Evolutionary conservation across 1,140 invertebrate genomes (phyloP), one percentile per base, ranked within the genome.

Genomic region (Panagrolaimus sp.): DNA sequence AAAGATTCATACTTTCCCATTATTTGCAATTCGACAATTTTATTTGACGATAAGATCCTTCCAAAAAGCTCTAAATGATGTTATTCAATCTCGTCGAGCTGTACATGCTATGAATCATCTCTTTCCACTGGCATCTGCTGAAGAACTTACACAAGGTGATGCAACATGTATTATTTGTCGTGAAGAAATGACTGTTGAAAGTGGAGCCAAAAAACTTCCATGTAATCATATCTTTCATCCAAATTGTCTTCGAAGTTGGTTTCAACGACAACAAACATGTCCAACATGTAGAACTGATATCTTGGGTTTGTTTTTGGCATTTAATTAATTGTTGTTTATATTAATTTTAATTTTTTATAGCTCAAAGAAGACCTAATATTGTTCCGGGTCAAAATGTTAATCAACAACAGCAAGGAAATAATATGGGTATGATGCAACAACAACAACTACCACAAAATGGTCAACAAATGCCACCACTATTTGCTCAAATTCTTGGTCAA

Each of bases 191-290:
- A 72, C 75, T 64, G 75, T 69, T 16, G 74, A 72, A 14, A 68
- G 69, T 25, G 91, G 90, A 47, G 91, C 92, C 1, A 99, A 99
- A 86, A 98, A 97, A 83, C 86, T 99, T 67, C 96, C 96, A 0
- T 99, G 96, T 86, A 95, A 96, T 85, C 96, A 99, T 83, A 98
- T 99, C 78, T 99, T 99, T 86, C 96, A 99, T 84, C 92, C 93
- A 25, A 90, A 91, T 42, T 99, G 96, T 84, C 86, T 99, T n/a
- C 88, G 96, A 9, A 93, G 93, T 5, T 99, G 96, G 96, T 99
- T 99, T 85, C 96, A 98, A 86, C 88, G 96, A 11, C 96, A 99
- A 84, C 96, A 99, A 86, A 99, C 96, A 0, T 99, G 96, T 85
- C 96, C 96, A 5, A 99, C 96, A 0, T 99, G 96, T 85, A 88